Percentiles rank a stretch among this genome's conserved stretches.
Evolutionary conservation across 2,888 invertebrate genomes (phyloP).

Genomic region (Dexiosoma caninum): DNA sequence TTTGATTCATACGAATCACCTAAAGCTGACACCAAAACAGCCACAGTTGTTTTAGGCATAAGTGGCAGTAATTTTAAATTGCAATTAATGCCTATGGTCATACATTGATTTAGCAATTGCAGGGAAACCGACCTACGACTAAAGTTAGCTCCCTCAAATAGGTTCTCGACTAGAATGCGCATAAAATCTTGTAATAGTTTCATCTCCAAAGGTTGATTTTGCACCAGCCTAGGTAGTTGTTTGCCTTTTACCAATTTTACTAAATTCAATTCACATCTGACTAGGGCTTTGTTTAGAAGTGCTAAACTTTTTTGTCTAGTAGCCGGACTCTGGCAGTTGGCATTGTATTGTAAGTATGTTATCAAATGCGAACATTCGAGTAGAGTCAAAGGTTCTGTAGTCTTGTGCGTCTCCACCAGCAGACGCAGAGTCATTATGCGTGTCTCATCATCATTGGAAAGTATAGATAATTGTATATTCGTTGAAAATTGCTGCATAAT

Average conservation of each 20-base stretch:
- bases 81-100: conserved; percentile 68
- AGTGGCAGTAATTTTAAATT: conserved; percentile 72
- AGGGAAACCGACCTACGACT: conserved; percentile 81
- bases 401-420: conserved; percentile 85
- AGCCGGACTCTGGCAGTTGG: conserved; percentile 83
- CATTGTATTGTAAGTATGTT: conserved; percentile 83
- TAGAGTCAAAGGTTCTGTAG: conserved; percentile 82
- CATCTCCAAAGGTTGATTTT: conserved; percentile 73
- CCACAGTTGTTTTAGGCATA: conserved; percentile 65
- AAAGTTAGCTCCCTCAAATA: conserved; percentile 83
- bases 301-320: conserved; percentile 82
- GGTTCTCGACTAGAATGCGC: conserved; percentile 79
- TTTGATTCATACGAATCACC: conserved; percentile 88
- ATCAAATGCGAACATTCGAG: conserved; percentile 83
- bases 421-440: conserved; percentile 84
- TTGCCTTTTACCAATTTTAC: conserved; percentile 66
- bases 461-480: conserved; percentile 80
- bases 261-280: conserved; percentile 79
- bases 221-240: conserved; percentile 37
- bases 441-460: conserved; percentile 79
- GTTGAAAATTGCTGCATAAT: conserved; percentile 79
- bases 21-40: conserved; percentile 78
- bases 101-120: conserved; percentile 79
- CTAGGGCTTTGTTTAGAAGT: conserved; percentile 82
- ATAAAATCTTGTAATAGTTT: conserved; percentile 79